Base-by-base conservation (phyloP, 2,888 invertebrate genomes). In the Bugulina stolonifera region DNA sequence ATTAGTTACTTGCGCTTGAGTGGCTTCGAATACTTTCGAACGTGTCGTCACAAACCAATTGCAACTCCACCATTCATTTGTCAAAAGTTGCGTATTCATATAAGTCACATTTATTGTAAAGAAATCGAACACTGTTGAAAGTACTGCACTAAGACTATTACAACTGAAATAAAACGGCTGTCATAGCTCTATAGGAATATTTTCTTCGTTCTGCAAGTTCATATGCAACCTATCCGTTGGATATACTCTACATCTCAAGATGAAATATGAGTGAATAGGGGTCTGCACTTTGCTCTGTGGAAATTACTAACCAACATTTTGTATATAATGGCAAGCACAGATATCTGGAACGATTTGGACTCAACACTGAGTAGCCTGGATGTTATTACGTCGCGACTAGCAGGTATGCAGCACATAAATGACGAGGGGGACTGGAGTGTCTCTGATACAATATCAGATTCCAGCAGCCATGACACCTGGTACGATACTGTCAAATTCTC, bases 391-490 rank as follows among this genome's bases (percentile, higher is more conserved):
- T 29, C 32, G 10, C 64, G 64, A 14, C 64, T 64, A 2, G 64
- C 64, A 29, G 64, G 64, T 14, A 64, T 64, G 64, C 64, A 64
- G 27, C 27, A 64, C 32, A 64, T 64, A 25, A 64, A 27, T 64
- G 64, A 64, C 5, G 64, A 64, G 22, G 32, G 64, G 32, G 64
- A 64, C n/a, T 64, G 64, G 64, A 64, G 64, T n/a, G 32, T 64
- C 34, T 64, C 64, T 64, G 64, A 64, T 34, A 64, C 64, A 2
- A 64, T 64, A 22, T 64, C 64, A 32, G 64, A 64, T 32, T 64
- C 64, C 14, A 64, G 64, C n/a, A 64, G 64, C 34, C 64, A 64
- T 32, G 64, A 64, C 64, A 64, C 64, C 32, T 64, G 64, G 64
- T 64, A 64, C 32, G 64, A 64, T 34, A 34, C 64, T 14, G 32